phyloP scores from a whole-genome alignment of 2,113 vertebrate species.

The Cephalopterus ornatus region DNA sequence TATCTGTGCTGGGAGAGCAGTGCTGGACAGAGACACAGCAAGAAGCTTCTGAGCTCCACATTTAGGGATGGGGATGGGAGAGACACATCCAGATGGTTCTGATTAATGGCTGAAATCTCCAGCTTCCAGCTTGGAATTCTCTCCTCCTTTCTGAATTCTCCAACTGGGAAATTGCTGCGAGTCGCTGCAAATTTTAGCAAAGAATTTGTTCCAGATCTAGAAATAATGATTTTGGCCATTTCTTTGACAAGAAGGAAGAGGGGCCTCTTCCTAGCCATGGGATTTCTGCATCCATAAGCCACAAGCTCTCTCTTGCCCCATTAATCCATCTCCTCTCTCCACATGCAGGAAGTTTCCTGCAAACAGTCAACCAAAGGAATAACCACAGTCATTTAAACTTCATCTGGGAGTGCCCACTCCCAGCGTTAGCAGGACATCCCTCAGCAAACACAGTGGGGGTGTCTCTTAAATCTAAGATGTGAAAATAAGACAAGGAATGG shows the following conservation, averaged over 20 bases:
- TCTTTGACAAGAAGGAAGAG: not conserved
- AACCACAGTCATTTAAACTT: not conserved
- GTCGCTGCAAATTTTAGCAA: not conserved
- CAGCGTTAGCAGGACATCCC: not conserved
- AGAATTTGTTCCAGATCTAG: not conserved
- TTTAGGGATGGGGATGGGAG: not conserved
- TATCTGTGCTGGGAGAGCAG: not conserved
- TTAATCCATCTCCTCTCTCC: not conserved
- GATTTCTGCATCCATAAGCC: not conserved
- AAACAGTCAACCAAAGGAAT: not conserved
- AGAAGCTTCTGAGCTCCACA: not conserved
- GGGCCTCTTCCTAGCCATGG: not conserved
- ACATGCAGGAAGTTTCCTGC: not conserved
- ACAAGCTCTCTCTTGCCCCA: not conserved
- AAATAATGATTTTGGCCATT: not conserved
- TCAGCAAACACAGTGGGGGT: not conserved
- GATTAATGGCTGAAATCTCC: not conserved
- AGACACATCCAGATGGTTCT: not conserved
- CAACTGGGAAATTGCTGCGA: not conserved
- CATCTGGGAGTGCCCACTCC: not conserved
- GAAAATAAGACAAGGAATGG: not conserved
- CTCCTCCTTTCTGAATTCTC: not conserved
- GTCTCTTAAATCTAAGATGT: not conserved
- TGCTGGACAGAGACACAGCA: constrained; percentile 35
- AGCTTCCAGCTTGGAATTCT: not conserved